phyloP scores from a whole-genome alignment of 2,113 vertebrate species.

The Antidorcas marsupialis region DNA sequence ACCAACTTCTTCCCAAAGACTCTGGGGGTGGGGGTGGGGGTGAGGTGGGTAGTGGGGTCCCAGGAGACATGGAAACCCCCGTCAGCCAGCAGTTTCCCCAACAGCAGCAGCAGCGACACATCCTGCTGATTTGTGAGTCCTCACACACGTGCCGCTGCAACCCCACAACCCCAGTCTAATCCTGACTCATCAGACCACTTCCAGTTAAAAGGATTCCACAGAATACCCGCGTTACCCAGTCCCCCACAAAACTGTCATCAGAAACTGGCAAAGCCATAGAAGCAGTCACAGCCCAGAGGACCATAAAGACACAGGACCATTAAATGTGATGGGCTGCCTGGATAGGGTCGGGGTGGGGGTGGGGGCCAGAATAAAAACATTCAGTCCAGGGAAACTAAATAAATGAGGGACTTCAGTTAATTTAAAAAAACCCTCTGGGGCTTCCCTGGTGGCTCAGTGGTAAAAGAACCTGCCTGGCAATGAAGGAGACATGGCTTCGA shows the following conservation, averaged over 20 bases:
- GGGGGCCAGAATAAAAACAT: neutral
- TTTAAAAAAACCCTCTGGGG: neutral
- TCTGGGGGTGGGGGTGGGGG: neutral
- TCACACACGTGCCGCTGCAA: neutral
- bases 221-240: neutral
- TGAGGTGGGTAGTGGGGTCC: neutral
- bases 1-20: neutral
- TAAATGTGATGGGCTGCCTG: neutral
- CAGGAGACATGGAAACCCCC: neutral
- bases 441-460: neutral
- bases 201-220: neutral
- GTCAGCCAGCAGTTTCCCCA: neutral
- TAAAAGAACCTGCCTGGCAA: neutral
- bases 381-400: neutral
- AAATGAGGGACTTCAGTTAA: neutral
- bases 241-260: neutral
- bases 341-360: neutral
- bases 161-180: neutral
- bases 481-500: neutral
- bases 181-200: neutral
- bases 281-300: neutral
- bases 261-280: neutral
- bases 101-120: neutral
- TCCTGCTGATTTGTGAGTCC: neutral
- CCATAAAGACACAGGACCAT: neutral